Percentiles rank a stretch among this genome's conserved stretches.
These are phyloP conservation scores for Peromyscus californicus DNA, from an alignment of 2,113 vertebrate species.

Conservation along the genomic window DNA sequence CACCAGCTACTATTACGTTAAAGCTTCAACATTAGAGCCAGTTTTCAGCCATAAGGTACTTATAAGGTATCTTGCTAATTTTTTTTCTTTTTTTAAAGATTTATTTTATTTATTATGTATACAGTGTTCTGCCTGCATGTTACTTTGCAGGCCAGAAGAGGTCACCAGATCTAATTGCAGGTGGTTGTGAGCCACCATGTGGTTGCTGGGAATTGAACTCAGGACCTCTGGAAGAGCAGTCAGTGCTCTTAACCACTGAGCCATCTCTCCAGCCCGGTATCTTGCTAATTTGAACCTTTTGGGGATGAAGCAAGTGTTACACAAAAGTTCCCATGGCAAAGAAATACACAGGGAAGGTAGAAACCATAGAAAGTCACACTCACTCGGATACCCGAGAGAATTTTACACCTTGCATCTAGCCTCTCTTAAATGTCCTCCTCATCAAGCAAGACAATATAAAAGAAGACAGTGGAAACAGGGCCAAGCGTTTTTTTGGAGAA, in stretches of 20 bases:
- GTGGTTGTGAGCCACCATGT: no score
- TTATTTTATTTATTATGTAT: no score
- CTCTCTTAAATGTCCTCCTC: constrained; percentile 13
- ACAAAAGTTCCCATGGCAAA: background rate
- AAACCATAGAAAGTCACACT: background rate
- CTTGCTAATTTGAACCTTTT: background rate
- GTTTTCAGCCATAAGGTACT: background rate
- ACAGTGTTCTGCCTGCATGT: no score
- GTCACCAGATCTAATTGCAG: no score
- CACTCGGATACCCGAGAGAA: background rate
- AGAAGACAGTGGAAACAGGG: background rate
- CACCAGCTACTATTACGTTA: background rate
- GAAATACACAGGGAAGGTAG: background rate
- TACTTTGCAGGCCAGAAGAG: no score
- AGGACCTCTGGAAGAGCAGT: no score
- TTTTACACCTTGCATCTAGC: constrained; percentile 39
- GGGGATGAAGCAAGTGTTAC: constrained; percentile 2
- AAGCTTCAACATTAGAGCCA: background rate
- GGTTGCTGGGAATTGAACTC: no score
- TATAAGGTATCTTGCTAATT: background rate
- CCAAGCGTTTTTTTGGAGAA: background rate
- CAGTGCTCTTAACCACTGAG: no score
- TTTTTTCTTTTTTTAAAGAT: no score
- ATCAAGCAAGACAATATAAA: background rate
- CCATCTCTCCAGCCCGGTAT: no score